Percentiles rank a stretch among this genome's conserved stretches.
These are phyloP conservation scores for Gymnocheta viridis DNA, from an alignment of 2,888 invertebrate species.

Conservation along the genomic window DNA sequence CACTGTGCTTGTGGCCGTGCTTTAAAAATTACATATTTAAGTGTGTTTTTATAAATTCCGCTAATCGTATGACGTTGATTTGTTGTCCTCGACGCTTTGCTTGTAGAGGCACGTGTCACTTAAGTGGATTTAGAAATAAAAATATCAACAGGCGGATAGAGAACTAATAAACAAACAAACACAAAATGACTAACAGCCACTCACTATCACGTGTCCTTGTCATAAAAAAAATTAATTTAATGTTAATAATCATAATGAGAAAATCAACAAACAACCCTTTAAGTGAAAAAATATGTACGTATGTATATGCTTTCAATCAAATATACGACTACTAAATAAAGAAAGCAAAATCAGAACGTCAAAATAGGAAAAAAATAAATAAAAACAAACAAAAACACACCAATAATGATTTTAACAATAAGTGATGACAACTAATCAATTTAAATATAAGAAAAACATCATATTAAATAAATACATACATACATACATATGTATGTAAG, in stretches of 20 bases:
- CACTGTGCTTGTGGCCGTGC: too few relatives aligned
- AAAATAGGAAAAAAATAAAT: background rate
- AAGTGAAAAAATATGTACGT: background rate
- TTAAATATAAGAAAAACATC: too few relatives aligned
- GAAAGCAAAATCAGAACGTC: background rate
- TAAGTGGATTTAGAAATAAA: constrained; percentile 63
- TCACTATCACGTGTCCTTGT: constrained; percentile 43
- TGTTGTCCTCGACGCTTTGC: background rate
- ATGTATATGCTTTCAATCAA: constrained; percentile 41
- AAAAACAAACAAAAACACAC: background rate
- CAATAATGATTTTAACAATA: background rate
- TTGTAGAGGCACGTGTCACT: constrained; percentile 36
- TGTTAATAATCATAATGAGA: constrained; percentile 42
- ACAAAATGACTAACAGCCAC: constrained; percentile 23
- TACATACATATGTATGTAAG: too few relatives aligned
- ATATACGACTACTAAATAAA: background rate
- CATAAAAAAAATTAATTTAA: constrained; percentile 40
- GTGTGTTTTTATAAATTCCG: background rate
- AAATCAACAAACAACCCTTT: constrained; percentile 48
- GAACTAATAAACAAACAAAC: constrained; percentile 27
- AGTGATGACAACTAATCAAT: background rate
- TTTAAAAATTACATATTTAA: too few relatives aligned
- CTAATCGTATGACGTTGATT: background rate
- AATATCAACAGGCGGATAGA: constrained; percentile 54
- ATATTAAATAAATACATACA: too few relatives aligned